Evolutionary conservation across 2,113 vertebrate species (phyloP), one percentile per base, ranked within the genome.

Genomic region (Dryoscopus gambensis): DNA sequence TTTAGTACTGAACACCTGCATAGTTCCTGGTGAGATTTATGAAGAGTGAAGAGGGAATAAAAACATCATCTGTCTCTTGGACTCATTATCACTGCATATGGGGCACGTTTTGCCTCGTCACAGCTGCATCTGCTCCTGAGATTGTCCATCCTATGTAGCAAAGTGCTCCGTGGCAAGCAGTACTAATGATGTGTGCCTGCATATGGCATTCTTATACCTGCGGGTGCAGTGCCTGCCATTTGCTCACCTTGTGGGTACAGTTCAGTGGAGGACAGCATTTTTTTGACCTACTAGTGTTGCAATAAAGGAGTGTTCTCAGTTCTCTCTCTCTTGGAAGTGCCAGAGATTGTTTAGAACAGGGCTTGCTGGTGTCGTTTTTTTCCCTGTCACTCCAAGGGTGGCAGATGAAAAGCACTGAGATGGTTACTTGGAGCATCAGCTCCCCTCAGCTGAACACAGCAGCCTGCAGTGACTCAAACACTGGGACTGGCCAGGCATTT

Each of bases 401-500:
- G n/a, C 17, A 18, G 39, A 44, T 44, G 35, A 69, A 80, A 64
- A 78, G 42, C 31, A 27, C 35, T 1, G 15, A 47, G 24, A 6
- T 82, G n/a, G 15, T 87, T 75, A 56, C 39, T 13, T 63, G 44
- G 47, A 35, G 15, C 8, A 1, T 93, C 22, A 31, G 23, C 64
- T 89, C 59, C 6, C 25, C 44, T 77, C 8, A 42, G 59, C 30
- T 47, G n/a, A 77, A 30, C 47, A 13, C 42, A 55, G 53, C 53
- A 40, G 33, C 23, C 53, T 70, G 28, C 60, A 68, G 33, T 47
- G 40, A n/a, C 47, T 46, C 7, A 20, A 39, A 13, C 1, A 18
- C 0, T 4, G 74, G 44, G 17, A 24, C 5, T 0, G 0, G 15
- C 13, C 0, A 1, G 46, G 13, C 10, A 1, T 25, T 22, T 0